These are phyloP conservation scores for Acanthisitta chloris DNA, from an alignment of 2,113 vertebrate species.

Conservation along the genomic window DNA sequence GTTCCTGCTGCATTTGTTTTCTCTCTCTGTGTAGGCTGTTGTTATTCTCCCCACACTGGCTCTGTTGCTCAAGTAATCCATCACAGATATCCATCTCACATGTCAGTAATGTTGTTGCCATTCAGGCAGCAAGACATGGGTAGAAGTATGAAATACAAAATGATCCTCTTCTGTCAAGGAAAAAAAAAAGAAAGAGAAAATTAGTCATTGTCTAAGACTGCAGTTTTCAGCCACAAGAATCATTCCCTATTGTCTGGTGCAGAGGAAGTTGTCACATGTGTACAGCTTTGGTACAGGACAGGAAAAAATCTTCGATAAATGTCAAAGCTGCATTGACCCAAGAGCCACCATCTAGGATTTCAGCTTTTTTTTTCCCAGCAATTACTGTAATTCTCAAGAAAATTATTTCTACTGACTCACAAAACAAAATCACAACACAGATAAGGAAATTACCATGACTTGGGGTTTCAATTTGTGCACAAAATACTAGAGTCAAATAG, in stretches of 20 bases:
- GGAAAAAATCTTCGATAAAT: not conserved
- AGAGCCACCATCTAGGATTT: not conserved
- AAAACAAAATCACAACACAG: not conserved
- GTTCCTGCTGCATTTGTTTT: not conserved
- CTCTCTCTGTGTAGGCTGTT: not conserved
- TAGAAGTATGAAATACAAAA: slow-evolving; percentile 6
- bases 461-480: not conserved
- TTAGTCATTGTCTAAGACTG: not conserved
- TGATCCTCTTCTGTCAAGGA: not conserved
- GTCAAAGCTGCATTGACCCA: not conserved
- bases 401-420: not conserved
- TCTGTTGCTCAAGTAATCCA: not conserved
- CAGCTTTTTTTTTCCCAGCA: not conserved
- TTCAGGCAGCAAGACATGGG: not conserved
- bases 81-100: not conserved
- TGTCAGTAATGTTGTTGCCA: not conserved
- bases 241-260: not conserved
- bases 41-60: not conserved
- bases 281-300: not conserved
- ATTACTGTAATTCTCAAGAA: not conserved
- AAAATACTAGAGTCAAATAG: not conserved
- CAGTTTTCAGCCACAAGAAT: not conserved
- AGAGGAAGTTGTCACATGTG: slow-evolving; percentile 17
- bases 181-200: slow-evolving; percentile 7
- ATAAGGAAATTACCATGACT: not conserved